Evolutionary conservation across 1,140 invertebrate genomes (phyloP).

Genomic region (Calephelis virginiensis): DNA sequence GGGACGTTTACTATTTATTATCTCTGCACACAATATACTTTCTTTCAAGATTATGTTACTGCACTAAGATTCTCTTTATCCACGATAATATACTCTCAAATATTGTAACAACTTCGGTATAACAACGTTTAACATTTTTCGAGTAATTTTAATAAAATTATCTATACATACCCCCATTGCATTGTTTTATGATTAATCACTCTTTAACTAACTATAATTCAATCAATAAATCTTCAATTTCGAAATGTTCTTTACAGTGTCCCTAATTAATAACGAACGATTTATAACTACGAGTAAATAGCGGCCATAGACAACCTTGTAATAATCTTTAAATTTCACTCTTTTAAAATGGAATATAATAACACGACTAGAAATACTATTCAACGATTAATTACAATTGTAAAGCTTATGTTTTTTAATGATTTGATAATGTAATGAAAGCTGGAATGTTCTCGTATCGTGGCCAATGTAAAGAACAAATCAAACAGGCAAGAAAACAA

Average conservation of each 20-base stretch:
- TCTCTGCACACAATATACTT: slow-evolving; percentile 54
- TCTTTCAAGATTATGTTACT: slow-evolving; percentile 49
- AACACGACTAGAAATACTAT: slow-evolving; percentile 35
- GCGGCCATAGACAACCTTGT: slow-evolving; percentile 23
- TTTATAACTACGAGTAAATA: slow-evolving; percentile 14
- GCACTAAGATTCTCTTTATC: slow-evolving; percentile 61
- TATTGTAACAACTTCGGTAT: slow-evolving; percentile 79
- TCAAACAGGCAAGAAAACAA: slow-evolving; percentile 39
- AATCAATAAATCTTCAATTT: slow-evolving; percentile 25
- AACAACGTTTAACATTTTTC: slow-evolving; percentile 57
- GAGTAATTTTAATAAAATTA: slow-evolving; percentile 40
- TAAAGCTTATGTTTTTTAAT: slow-evolving; percentile 31
- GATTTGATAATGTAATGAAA: slow-evolving; percentile 22
- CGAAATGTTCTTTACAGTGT: slow-evolving; percentile 48
- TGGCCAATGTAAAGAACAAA: slow-evolving; percentile 46
- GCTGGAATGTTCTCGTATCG: slow-evolving; percentile 36
- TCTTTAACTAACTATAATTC: slow-evolving; percentile 35
- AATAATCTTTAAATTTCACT: slow-evolving; percentile 20
- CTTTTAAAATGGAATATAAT: slow-evolving; percentile 26
- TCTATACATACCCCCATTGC: slow-evolving; percentile 31
- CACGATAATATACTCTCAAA: slow-evolving; percentile 77
- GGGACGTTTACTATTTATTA: slow-evolving; percentile 48
- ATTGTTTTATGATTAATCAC: slow-evolving; percentile 26
- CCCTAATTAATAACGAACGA: slow-evolving; percentile 28
- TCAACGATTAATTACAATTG: slow-evolving; percentile 33